Evolutionary conservation across 2,797 vertebrate genomes (phyloP), one percentile per base, ranked within the genome.

Genomic region (Spondyliosoma cantharus): DNA sequence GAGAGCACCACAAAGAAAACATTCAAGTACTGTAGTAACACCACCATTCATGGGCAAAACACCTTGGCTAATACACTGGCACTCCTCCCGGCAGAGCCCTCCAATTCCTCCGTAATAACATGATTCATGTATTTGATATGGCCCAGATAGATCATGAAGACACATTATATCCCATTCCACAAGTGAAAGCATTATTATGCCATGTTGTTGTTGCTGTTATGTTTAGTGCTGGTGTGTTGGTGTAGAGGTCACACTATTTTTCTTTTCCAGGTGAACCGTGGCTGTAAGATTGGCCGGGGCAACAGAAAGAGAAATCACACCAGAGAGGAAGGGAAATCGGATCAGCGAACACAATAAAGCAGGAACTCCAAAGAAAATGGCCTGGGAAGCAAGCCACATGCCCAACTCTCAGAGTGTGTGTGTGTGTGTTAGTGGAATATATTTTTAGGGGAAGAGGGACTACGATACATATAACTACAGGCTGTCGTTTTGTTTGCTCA

Each of bases 401-500:
- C 63, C 78, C 70, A 68, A 62, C 70, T 67, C 65, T 74, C 66
- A 61, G 20, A 71, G 70, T 2, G 56, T 32, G 25, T 32, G 50
- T 65, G 73, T 57, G 62, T 45, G 73, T 24, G 42, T 54, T 72
- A 22, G 79, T 54, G 53, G 83, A 88, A 86, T 78, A 86, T 89
- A 91, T 93, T 90, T 93, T 91, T 89, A 90, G 84, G 82, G 69
- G 70, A 89, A 93, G 89, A 92, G 89, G 84, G 91, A 93, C 87
- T 89, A 81, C 49, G 75, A 88, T 93, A 91, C 91, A 94, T 92
- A 92, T 92, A 86, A 94, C 91, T 91, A 87, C 83, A 86, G 78
- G 90, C 92, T 93, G 93, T 86, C 91, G 91, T 93, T 82, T 93
- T 94, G 92, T 95, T 93, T 95, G 95, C 90, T 92, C 82, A 94